Evolutionary conservation across 2,888 invertebrate genomes (phyloP).

Genomic region (Hirudinaria manillensis): DNA sequence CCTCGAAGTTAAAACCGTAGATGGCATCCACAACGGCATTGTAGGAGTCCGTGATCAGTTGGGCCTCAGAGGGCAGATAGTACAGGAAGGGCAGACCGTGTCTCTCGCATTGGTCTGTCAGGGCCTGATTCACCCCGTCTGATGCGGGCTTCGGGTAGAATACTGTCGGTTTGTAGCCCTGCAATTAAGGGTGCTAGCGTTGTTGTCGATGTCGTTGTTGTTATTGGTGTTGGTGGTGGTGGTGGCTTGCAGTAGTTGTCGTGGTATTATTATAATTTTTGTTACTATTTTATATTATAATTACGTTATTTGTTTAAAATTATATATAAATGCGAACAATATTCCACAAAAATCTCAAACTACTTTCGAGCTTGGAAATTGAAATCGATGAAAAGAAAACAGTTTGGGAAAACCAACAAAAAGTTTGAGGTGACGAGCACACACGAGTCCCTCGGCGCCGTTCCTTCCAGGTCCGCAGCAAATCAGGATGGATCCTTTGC

Average conservation of each 20-base stretch:
- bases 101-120: constrained; percentile 71
- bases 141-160: constrained; percentile 82
- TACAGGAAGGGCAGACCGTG: constrained; percentile 71
- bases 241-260: neutral
- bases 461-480: constrained; percentile 87
- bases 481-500: constrained; percentile 55
- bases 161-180: constrained; percentile 71
- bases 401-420: constrained; percentile 59
- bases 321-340: too few species aligned
- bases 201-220: too few species aligned
- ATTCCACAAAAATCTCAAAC: too few species aligned
- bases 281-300: too few species aligned
- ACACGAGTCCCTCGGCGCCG: constrained; percentile 95
- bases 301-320: too few species aligned
- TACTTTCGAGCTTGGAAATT: too few species aligned
- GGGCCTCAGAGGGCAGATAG: constrained; percentile 51
- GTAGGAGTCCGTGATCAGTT: constrained; percentile 57
- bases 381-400: too few species aligned
- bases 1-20: constrained; percentile 78
- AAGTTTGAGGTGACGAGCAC: constrained; percentile 82
- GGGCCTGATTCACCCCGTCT: constrained; percentile 72
- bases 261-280: too few species aligned
- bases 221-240: too few species aligned
- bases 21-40: constrained; percentile 83
- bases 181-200: constrained; percentile 33